Conservation (phyloP, 2,888 invertebrate genomes). For the Acanthococcus lagerstroemiae region DNA sequence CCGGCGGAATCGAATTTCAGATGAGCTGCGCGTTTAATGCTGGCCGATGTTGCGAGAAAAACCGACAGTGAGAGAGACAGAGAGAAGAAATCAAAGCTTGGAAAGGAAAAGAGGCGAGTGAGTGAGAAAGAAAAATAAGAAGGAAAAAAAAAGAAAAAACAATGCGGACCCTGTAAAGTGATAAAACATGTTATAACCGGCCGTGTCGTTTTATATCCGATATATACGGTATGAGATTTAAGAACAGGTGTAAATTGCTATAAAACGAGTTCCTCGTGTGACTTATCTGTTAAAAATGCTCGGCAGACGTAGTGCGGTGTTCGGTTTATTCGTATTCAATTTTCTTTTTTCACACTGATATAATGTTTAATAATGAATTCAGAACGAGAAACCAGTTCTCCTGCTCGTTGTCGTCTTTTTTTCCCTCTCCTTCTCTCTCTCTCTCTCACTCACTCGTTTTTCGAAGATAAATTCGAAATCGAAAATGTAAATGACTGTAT, state of each 20-base stretch:
- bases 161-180: slow-evolving; percentile 18
- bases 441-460: no score
- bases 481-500: slow-evolving; percentile 9
- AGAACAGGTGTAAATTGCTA: slow-evolving; percentile 28
- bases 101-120: no score
- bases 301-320: background rate
- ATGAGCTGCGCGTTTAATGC: background rate
- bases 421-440: background rate
- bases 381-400: slow-evolving; percentile 5
- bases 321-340: background rate
- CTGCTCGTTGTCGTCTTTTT: background rate
- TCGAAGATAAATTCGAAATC: no score
- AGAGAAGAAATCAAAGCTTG: no score
- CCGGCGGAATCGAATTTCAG: background rate
- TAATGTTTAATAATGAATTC: slow-evolving; percentile 1
- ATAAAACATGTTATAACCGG: slow-evolving; percentile 19
- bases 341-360: slow-evolving; percentile 6
- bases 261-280: slow-evolving; percentile 4
- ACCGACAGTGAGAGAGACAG: no score
- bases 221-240: background rate
- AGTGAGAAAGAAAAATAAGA: background rate
- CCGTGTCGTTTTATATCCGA: background rate
- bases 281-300: slow-evolving; percentile 11
- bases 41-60: background rate
- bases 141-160: background rate